Conservation (phyloP, 1,140 invertebrate species). For the Holcopasites calliopsidis region DNA sequence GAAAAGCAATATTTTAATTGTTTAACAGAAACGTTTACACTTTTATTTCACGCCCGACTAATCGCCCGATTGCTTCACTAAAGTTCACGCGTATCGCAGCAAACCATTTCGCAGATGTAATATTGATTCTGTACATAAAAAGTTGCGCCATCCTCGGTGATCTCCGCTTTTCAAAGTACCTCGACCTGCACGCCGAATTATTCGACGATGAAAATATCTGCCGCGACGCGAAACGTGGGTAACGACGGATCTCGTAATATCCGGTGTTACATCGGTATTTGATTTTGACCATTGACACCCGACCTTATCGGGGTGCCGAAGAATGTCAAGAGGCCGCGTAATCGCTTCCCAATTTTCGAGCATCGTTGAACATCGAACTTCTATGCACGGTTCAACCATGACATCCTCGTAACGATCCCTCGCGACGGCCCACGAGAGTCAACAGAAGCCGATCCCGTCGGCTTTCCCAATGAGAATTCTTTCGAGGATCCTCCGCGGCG, state of each 20-base stretch:
- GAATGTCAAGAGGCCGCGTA: too few relatives aligned
- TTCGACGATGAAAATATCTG: too few relatives aligned
- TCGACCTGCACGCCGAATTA: too few relatives aligned
- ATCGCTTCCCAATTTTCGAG: background rate
- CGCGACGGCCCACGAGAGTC: background rate
- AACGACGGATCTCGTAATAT: too few relatives aligned
- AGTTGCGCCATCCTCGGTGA: background rate
- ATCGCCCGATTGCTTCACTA: conserved; percentile 4
- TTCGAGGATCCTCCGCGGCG: background rate
- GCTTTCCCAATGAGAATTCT: conserved; percentile 9
- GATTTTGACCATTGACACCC: too few relatives aligned
- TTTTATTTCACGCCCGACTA: background rate
- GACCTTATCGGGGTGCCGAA: too few relatives aligned
- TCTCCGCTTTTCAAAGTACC: background rate
- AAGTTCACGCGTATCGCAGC: background rate
- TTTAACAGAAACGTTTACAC: background rate
- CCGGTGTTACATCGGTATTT: too few relatives aligned
- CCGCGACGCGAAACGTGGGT: too few relatives aligned
- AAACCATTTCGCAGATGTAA: background rate
- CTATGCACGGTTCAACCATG: too few relatives aligned
- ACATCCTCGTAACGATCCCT: background rate
- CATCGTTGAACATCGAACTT: background rate
- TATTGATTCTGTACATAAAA: background rate
- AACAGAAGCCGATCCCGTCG: background rate
- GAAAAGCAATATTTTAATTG: background rate